Conservation (phyloP, 1,140 invertebrate species). For the Neuroterus valhalla region DNA sequence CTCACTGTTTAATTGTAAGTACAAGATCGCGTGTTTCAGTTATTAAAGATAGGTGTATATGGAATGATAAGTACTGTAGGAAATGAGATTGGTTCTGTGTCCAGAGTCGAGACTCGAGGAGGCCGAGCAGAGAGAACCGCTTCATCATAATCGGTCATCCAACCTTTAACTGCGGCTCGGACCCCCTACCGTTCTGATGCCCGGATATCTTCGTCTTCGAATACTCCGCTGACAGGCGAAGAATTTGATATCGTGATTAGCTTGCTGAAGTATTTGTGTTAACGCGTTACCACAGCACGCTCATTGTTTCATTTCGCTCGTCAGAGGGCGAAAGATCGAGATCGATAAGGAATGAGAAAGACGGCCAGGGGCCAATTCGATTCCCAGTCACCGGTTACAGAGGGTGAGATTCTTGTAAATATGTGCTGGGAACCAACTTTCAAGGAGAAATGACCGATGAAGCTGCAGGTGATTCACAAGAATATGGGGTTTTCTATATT, state of each 20-base stretch:
- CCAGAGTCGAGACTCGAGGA: slow-evolving; percentile 40
- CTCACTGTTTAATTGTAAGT: slow-evolving; percentile 54
- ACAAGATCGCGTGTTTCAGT: slow-evolving; percentile 73
- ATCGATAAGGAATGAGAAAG: slow-evolving; percentile 54
- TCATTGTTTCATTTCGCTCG: slow-evolving; percentile 54
- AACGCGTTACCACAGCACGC: slow-evolving; percentile 56
- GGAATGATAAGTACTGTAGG: slow-evolving; percentile 52
- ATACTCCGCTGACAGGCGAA: slow-evolving; percentile 73
- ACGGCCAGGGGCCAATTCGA: not conserved
- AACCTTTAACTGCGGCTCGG: slow-evolving; percentile 60
- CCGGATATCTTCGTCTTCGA: slow-evolving; percentile 72
- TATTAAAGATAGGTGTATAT: slow-evolving; percentile 54
- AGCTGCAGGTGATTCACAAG: too few species aligned
- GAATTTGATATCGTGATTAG: slow-evolving; percentile 76
- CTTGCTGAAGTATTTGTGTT: slow-evolving; percentile 68
- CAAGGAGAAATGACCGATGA: too few species aligned
- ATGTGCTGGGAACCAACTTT: too few species aligned
- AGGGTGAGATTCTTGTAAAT: too few species aligned
- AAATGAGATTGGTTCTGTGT: slow-evolving; percentile 59
- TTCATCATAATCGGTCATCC: slow-evolving; percentile 76
- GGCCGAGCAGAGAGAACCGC: slow-evolving; percentile 63
- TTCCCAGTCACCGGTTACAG: not conserved
- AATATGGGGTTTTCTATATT: too few species aligned
- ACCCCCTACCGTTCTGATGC: slow-evolving; percentile 63
- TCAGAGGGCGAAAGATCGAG: slow-evolving; percentile 51